Evolutionary conservation across 2,113 vertebrate species (phyloP).

Genomic region (Trochalopteron elliotii): DNA sequence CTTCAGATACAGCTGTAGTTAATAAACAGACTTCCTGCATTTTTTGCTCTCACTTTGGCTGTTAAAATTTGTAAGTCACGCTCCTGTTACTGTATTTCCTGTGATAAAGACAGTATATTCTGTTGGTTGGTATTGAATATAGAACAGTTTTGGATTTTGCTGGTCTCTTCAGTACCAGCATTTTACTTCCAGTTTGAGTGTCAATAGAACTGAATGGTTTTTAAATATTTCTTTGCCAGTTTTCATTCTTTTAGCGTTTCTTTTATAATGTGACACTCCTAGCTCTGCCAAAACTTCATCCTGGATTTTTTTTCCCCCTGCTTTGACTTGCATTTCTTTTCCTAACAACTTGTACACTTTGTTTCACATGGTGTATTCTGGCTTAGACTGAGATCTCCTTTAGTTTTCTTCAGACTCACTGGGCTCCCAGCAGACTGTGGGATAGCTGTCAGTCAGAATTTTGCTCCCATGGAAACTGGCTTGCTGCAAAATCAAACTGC

Average conservation of each 20-base stretch:
- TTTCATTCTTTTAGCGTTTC: background rate
- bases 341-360: rapidly evolving
- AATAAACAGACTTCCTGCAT: background rate
- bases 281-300: background rate
- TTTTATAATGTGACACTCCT: background rate
- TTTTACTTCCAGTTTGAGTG: background rate
- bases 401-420: background rate
- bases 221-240: background rate
- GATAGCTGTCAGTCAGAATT: background rate
- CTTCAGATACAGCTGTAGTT: background rate
- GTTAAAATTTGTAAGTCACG: background rate
- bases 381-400: background rate
- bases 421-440: background rate
- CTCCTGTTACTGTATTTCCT: background rate
- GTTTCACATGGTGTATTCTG: background rate
- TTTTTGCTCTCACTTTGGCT: background rate
- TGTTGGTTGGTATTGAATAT: background rate
- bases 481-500: background rate
- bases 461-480: background rate
- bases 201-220: background rate
- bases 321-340: background rate
- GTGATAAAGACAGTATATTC: background rate
- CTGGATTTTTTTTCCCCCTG: background rate
- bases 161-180: background rate
- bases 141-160: background rate